Evolutionary conservation across 2,797 vertebrate genomes (phyloP), one percentile per base, ranked within the genome.

Genomic region (Tragopan temminckii): DNA sequence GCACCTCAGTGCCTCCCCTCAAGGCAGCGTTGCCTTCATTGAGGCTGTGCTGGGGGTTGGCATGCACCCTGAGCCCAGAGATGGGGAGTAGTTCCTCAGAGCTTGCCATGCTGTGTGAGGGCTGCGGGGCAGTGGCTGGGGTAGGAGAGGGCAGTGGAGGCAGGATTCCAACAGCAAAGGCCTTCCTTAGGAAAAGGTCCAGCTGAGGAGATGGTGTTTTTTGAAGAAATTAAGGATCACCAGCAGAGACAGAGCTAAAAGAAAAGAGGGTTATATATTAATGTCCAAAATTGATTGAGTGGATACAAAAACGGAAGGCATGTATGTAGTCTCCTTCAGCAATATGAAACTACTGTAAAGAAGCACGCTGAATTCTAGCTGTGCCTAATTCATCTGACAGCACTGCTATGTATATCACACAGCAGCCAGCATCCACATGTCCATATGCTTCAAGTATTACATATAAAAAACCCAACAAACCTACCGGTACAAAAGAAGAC

Each of bases 311-410:
- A 62, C 45, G 48, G 55, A 75, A 72, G 58, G 21, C 68, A 3
- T 1, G 1, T 67, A 46, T 67, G 67, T 85, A 0, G 1, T 79
- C 81, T 85, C 58, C 42, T 63, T 83, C 55, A 40, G 38, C 69
- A 42, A 42, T 35, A 5, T 1, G 42, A 70, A 88, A 25, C 45
- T 3, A 0, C 62, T 90, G 3, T 0, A 23, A 78, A 55, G 86
- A 80, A 78, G 24, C 68, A 16, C 36, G 20, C 69, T 62, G 81
- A 78, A 33, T 72, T 92, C 84, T 93, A 35, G 72, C 85, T 84
- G 38, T 92, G 92, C 72, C 67, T 89, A 66, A 80, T 89, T 78
- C 93, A 76, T 92, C 72, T 93, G 92, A 91, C 76, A 94, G 87
- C 63, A 8, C 85, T 76, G 74, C 76, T 88, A 67, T 50, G 81